These are phyloP conservation scores for Dascyllus trimaculatus DNA, from an alignment of 2,113 vertebrate species.

Conservation along the genomic window DNA sequence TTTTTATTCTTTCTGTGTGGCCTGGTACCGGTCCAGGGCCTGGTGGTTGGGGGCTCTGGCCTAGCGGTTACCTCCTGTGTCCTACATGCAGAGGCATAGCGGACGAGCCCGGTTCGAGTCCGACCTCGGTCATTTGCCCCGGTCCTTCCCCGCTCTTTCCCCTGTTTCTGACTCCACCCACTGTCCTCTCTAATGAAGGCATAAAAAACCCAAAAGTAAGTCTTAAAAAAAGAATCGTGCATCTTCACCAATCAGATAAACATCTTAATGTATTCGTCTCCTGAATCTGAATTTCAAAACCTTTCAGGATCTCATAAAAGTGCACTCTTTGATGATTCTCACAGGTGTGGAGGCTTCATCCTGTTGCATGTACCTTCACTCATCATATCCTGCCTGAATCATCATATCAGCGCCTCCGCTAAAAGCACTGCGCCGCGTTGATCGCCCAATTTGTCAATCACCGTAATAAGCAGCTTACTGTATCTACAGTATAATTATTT, in stretches of 20 bases:
- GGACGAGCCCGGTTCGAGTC: too few relatives aligned
- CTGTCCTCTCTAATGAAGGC: too few relatives aligned
- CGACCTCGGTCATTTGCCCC: too few relatives aligned
- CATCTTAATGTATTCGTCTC: conserved; percentile 8
- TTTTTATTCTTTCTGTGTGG: too few relatives aligned
- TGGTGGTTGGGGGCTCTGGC: too few relatives aligned
- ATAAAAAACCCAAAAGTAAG: too few relatives aligned
- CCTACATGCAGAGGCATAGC: too few relatives aligned
- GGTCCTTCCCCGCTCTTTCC: too few relatives aligned
- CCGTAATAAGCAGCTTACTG: conserved; percentile 50
- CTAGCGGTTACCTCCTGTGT: too few relatives aligned
- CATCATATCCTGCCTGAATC: conserved; percentile 35
- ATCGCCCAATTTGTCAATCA: conserved; percentile 62
- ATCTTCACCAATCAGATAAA: not conserved
- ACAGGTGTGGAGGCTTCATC: conserved; percentile 1
- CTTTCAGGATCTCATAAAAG: conserved; percentile 13
- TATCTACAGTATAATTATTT: conserved; percentile 57
- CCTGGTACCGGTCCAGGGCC: too few relatives aligned
- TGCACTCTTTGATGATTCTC: conserved; percentile 28
- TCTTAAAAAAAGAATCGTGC: too few relatives aligned
- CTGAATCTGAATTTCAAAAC: conserved; percentile 10
- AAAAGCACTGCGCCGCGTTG: conserved; percentile 18
- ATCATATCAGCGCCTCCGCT: conserved; percentile 26
- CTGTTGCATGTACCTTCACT: conserved; percentile 9
- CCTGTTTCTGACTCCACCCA: too few relatives aligned